Conservation (phyloP, 2,797 vertebrate genomes). For the Sebastes nivosus region DNA sequence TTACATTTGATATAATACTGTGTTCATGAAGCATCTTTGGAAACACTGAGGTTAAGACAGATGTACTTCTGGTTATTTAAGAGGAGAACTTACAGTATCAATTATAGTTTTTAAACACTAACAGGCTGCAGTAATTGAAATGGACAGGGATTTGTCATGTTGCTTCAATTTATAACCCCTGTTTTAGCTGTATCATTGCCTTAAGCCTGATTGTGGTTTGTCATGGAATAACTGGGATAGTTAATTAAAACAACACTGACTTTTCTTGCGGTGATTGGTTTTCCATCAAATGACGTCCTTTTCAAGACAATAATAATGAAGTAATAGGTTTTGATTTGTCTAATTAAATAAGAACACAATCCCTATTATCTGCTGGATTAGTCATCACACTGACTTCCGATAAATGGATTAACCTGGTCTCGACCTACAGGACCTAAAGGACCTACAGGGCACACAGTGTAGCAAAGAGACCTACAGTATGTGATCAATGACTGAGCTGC, state of each 20-base stretch:
- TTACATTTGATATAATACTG: neutral
- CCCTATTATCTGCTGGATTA: neutral
- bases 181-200: neutral
- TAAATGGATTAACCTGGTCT: neutral
- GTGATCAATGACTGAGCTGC: neutral
- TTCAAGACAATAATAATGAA: neutral
- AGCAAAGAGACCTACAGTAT: neutral
- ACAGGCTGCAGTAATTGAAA: neutral
- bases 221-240: neutral
- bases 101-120: neutral
- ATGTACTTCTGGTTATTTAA: neutral
- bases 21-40: neutral
- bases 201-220: neutral
- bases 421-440: neutral
- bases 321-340: neutral
- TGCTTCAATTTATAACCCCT: neutral
- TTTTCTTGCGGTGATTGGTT: neutral
- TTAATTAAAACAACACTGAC: neutral
- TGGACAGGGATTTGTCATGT: neutral
- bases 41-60: neutral
- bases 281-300: neutral
- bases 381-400: no score
- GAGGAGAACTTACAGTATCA: neutral
- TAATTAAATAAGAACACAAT: neutral
- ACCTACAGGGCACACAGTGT: neutral